Base-by-base conservation (phyloP, 2,797 vertebrate species). In the Glyptemys insculpta region DNA sequence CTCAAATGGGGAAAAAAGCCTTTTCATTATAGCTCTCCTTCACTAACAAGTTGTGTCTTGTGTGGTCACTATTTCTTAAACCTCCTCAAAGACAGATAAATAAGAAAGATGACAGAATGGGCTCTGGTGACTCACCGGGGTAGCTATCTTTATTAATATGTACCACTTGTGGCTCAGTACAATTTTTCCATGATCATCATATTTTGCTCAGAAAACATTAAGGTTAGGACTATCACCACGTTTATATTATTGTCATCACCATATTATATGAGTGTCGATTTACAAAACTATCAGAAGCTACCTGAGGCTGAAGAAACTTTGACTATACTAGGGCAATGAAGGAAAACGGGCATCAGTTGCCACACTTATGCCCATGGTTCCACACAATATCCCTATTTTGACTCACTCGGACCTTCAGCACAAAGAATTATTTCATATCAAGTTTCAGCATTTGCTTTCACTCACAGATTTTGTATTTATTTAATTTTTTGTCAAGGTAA, bases 1-100 rank as follows among this genome's bases (percentile, higher is more conserved):
- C 95, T 94, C 91, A 82, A 97, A 97, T 86, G 78, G 87, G 78
- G 87, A 89, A 44, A 87, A 90, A 96, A 91, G 74, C 85, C 57
- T 97, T 88, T 93, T 97, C 88, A 95, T 92, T 93, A 86, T 4
- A 79, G 82, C 52, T 85, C 62, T 74, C 82, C 80, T 87, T 97
- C 91, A 95, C 12, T 92, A 81, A 80, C 81, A 95, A 41, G 41
- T 83, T 21, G 23, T 62, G 27, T 37, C 19, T 62, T 53, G 29
- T 19, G 18, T 80, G 52, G 87, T 15, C 72, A 78, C 18, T 21
- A 6, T 90, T 53, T 78, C 47, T 29, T 49, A 49, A 78, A 65
- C 53, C 31, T 11, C 12, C 47, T 79, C 72, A 57, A 34, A 83
- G 41, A 56, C 72, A 84, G 62, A 85, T 76, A 74, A 53, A 88